Conservation (phyloP, 2,113 vertebrate species). For the Salvelinus alpinus region DNA sequence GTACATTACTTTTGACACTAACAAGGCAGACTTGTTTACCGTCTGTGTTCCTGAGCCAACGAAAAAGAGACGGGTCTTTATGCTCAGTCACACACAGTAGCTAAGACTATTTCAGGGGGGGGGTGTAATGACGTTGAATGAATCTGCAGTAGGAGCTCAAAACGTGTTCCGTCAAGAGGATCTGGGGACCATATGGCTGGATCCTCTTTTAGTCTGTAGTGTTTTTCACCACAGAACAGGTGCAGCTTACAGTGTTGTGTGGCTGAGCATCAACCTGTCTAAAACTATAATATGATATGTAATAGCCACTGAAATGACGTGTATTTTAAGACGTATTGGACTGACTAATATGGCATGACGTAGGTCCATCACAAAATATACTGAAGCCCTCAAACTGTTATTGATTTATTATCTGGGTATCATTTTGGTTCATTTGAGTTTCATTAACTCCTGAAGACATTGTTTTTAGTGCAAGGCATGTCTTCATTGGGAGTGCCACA, state of each 20-base stretch:
- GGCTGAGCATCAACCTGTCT: no score
- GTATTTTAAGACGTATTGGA: not conserved
- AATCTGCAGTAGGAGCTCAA: no score
- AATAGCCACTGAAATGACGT: not conserved
- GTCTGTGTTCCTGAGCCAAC: conserved; percentile 5
- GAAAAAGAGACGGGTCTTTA: not conserved
- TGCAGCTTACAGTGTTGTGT: no score
- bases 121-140: not conserved
- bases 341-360: no score
- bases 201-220: no score
- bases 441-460: no score
- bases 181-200: no score
- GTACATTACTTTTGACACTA: no score
- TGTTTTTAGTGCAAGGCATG: not conserved
- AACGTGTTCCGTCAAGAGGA: no score
- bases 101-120: not conserved
- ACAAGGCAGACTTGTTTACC: conserved; percentile 28
- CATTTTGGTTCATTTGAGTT: not conserved
- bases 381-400: conserved; percentile 6
- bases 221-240: no score
- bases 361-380: not conserved
- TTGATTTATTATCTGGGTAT: conserved; percentile 21
- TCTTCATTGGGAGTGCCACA: not conserved
- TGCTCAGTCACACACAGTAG: not conserved
- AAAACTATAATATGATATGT: no score